phyloP scores from a whole-genome alignment of 1,140 invertebrate genomes.

The Stegodyphus mimosarum region DNA sequence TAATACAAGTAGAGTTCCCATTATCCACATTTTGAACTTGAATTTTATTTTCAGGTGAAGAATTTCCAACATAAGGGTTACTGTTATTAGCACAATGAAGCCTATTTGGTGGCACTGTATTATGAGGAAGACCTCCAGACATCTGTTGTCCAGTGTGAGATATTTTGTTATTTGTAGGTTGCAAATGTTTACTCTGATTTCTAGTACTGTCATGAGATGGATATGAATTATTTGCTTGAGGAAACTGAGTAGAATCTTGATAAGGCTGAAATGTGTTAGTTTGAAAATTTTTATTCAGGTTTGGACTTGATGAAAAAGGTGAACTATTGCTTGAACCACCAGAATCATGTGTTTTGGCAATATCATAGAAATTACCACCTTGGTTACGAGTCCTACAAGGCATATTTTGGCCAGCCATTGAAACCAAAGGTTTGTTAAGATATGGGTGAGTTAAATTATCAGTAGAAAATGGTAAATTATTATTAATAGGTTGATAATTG shows the following conservation, averaged over 20 bases:
- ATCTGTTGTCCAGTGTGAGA: neutral
- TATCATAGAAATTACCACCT: constrained; percentile 27
- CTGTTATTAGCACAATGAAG: neutral
- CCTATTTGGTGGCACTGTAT: constrained; percentile 12
- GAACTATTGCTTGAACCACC: constrained; percentile 20
- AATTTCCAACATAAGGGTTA: constrained; percentile 13
- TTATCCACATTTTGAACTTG: constrained; percentile 17
- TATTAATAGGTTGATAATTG: constrained; percentile 20
- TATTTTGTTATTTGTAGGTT: constrained; percentile 5
- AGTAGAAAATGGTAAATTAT: constrained; percentile 17
- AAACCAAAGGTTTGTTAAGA: constrained; percentile 21
- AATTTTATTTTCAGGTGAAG: neutral
- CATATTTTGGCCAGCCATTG: constrained; percentile 20
- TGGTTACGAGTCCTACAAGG: constrained; percentile 25
- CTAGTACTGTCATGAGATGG: constrained; percentile 18
- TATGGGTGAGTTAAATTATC: constrained; percentile 25
- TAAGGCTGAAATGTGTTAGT: constrained; percentile 22
- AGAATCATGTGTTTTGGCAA: constrained; percentile 35
- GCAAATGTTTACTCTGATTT: constrained; percentile 15
- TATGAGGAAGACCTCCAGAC: constrained; percentile 6
- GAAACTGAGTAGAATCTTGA: constrained; percentile 40
- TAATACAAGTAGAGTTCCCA: constrained; percentile 1
- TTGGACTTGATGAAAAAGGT: constrained; percentile 12
- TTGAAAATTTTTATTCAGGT: constrained; percentile 36
- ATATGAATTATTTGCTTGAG: constrained; percentile 10